These are phyloP conservation scores for Oopsacas minuta DNA, from an alignment of 37 sponge, comb jelly and placozoan genomes.

Conservation along the genomic window DNA sequence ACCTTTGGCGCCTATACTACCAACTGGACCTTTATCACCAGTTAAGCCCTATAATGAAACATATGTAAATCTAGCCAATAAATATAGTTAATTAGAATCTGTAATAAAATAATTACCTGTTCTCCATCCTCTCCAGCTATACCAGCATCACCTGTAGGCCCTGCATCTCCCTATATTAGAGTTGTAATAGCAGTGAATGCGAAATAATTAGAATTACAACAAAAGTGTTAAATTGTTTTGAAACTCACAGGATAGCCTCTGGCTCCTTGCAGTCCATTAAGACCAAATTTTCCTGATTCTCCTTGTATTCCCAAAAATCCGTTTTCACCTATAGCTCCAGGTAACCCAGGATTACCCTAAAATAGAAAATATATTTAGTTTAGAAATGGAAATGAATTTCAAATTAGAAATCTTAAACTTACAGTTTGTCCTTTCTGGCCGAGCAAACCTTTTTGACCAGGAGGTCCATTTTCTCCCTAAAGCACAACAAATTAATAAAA, in stretches of 20 bases:
- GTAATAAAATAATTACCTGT: background rate
- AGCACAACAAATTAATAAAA: background rate
- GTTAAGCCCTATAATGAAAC: background rate
- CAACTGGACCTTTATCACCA: background rate
- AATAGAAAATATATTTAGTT: too few relatives aligned
- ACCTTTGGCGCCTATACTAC: background rate
- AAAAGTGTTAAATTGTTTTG: background rate
- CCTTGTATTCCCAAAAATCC: background rate
- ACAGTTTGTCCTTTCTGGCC: background rate
- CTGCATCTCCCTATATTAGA: background rate
- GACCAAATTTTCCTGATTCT: background rate
- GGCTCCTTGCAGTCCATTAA: background rate
- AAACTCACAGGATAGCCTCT: background rate
- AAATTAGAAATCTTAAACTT: background rate
- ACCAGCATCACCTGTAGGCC: background rate
- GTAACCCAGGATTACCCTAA: background rate
- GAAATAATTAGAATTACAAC: background rate
- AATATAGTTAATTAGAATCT: background rate
- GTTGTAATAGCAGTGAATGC: too few relatives aligned
- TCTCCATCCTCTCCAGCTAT: conserved; percentile 6
- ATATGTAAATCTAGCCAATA: background rate
- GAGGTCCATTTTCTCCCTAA: background rate
- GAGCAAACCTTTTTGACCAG: background rate
- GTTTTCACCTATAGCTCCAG: background rate
- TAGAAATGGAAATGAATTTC: too few relatives aligned